Evolutionary conservation across 2,888 invertebrate genomes (phyloP).

Genomic region (Drosophila infuscata): DNA sequence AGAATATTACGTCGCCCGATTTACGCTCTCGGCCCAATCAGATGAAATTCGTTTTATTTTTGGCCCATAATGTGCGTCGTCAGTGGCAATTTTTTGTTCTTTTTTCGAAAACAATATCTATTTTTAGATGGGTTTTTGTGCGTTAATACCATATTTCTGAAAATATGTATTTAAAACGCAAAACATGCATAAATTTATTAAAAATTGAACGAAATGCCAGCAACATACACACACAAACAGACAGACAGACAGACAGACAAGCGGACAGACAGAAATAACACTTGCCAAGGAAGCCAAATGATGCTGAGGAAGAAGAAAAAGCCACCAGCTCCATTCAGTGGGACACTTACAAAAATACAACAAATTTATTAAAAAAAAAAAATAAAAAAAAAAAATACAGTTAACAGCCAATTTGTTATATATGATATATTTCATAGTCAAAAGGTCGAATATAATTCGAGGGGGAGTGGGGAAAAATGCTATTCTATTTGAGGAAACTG

Average conservation of each 20-base stretch:
- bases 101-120: slow-evolving; percentile 74
- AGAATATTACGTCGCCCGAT: slow-evolving; percentile 51
- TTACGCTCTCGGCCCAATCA: slow-evolving; percentile 24
- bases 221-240: slow-evolving; percentile 4
- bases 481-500: slow-evolving; percentile 3
- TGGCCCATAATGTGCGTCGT: slow-evolving; percentile 75
- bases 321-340: slow-evolving; percentile 3
- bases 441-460: neutral
- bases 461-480: neutral
- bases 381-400: neutral
- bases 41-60: slow-evolving; percentile 62
- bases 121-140: slow-evolving; percentile 72
- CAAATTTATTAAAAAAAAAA: neutral
- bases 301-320: neutral
- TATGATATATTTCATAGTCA: neutral
- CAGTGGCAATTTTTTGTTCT: slow-evolving; percentile 60
- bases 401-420: slow-evolving; percentile 5
- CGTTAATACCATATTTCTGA: slow-evolving; percentile 79
- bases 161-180: slow-evolving; percentile 64
- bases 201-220: slow-evolving; percentile 64
- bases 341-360: neutral
- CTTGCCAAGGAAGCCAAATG: slow-evolving; percentile 25
- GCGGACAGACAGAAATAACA: slow-evolving; percentile 4
- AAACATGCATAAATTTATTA: slow-evolving; percentile 66
- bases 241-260: neutral